Evolutionary conservation across 2,888 invertebrate genomes (phyloP), one percentile per base, ranked within the genome.

Genomic region (Eremobia ochroleuca): DNA sequence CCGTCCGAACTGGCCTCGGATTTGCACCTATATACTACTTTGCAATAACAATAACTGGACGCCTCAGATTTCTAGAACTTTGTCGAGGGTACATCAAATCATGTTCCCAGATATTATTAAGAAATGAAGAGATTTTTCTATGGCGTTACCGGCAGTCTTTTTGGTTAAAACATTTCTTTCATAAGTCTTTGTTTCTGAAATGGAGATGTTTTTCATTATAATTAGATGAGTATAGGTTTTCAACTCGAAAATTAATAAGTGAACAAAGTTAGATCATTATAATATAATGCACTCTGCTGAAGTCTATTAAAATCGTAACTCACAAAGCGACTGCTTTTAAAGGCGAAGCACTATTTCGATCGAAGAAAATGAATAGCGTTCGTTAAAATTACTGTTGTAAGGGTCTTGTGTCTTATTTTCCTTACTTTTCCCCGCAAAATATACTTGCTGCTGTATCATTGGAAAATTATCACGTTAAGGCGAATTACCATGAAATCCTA

Each of bases 11-110:
- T 55, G 55, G 28, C 52, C 4, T 2, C 61, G 61, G 18, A 55
- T 55, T 72, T 59, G 68, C 52, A 72, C 28, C 34, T 40, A 6
- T 21, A 31, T 66, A 34, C 65, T 66, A 78, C n/a, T n/a, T 64
- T 69, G 15, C 15, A 66, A 79, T 72, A 65, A 49, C 21, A 8
- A 65, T 82, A 73, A 67, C 58, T 28, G 40, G 25, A 67, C 6
- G 61, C 21, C 28, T 69, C 25, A 31, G 43, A 40, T 69, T 69
- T 77, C 15, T 52, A 34, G 15, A 52, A 37, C 11, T 61, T 77
- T 61, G 49, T 61, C 8, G 18, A 28, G 25, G 25, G 37, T n/a
- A 49, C 40, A 25, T 31, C 28, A 40, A 31, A 74, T 25, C 40
- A 9, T 9, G 40, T 49, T 49, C 13, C 4, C 15, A 40, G 0